Evolutionary conservation across 2,888 invertebrate species (phyloP).

Genomic region (Acleris sparsana): DNA sequence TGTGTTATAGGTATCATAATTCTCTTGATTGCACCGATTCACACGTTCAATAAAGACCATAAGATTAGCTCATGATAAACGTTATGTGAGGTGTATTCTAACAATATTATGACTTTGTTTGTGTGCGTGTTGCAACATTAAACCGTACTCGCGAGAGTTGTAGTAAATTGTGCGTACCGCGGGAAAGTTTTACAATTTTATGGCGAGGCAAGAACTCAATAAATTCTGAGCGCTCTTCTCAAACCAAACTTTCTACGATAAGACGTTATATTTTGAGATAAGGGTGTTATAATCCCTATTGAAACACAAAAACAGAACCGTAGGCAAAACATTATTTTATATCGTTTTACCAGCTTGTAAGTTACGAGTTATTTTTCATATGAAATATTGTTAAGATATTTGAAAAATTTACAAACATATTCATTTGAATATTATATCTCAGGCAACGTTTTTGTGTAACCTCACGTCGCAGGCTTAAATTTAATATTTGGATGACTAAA

Average conservation of each 20-base stretch:
- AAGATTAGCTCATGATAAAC: neutral
- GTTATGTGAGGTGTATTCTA: neutral
- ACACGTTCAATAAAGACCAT: conserved; percentile 3
- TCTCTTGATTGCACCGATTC: neutral
- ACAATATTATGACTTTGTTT: conserved; percentile 35
- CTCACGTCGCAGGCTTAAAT: too few species aligned
- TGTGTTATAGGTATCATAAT: neutral
- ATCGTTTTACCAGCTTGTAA: too few species aligned
- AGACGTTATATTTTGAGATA: conserved; percentile 68
- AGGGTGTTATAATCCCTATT: conserved; percentile 67
- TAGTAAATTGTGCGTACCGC: conserved; percentile 63
- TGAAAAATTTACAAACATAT: too few species aligned
- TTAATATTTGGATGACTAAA: too few species aligned
- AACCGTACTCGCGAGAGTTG: conserved; percentile 53
- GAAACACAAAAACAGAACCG: conserved; percentile 66
- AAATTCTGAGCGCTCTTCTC: conserved; percentile 63
- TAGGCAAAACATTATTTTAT: neutral
- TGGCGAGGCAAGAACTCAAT: conserved; percentile 62
- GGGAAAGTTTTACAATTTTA: conserved; percentile 69
- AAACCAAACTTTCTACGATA: conserved; percentile 62
- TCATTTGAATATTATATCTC: too few species aligned
- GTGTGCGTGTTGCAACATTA: conserved; percentile 50
- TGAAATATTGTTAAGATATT: too few species aligned
- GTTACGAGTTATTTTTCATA: too few species aligned
- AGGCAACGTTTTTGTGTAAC: too few species aligned